phyloP scores from a whole-genome alignment of 2,888 invertebrate species.

The Oxytorus armatus region DNA sequence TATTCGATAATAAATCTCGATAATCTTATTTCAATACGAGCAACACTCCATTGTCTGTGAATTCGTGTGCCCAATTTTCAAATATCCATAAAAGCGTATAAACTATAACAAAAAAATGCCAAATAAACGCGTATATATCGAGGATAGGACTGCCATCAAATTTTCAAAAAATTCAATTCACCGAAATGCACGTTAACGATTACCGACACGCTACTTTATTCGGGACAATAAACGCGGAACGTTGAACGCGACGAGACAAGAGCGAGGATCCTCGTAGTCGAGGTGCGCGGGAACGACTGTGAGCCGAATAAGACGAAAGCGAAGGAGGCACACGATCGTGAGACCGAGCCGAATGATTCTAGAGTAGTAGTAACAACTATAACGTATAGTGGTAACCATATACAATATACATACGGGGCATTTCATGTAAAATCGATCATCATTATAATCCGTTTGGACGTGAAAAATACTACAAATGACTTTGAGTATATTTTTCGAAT shows the following conservation, averaged over 20 bases:
- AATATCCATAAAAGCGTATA: background rate
- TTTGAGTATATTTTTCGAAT: too few relatives aligned
- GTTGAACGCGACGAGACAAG: slow-evolving; percentile 69
- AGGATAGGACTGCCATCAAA: background rate
- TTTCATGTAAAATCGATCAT: background rate
- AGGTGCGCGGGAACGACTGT: slow-evolving; percentile 77
- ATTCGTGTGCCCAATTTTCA: too few relatives aligned
- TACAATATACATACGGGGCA: slow-evolving; percentile 14
- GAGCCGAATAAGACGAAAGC: slow-evolving; percentile 63
- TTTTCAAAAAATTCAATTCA: background rate
- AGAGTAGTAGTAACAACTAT: slow-evolving; percentile 50
- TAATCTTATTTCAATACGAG: too few relatives aligned
- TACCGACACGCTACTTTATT: background rate
- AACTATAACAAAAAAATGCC: background rate
- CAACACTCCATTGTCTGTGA: too few relatives aligned
- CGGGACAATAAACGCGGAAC: slow-evolving; percentile 10
- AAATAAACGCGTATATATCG: background rate
- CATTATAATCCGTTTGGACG: too few relatives aligned
- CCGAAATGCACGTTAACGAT: slow-evolving; percentile 26
- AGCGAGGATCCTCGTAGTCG: slow-evolving; percentile 73
- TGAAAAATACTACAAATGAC: too few relatives aligned
- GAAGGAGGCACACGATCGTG: slow-evolving; percentile 55
- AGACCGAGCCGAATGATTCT: slow-evolving; percentile 48
- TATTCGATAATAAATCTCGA: too few relatives aligned
- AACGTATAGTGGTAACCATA: slow-evolving; percentile 23